Base-by-base conservation (phyloP, 2,797 vertebrate species). In the Furcifer pardalis region DNA sequence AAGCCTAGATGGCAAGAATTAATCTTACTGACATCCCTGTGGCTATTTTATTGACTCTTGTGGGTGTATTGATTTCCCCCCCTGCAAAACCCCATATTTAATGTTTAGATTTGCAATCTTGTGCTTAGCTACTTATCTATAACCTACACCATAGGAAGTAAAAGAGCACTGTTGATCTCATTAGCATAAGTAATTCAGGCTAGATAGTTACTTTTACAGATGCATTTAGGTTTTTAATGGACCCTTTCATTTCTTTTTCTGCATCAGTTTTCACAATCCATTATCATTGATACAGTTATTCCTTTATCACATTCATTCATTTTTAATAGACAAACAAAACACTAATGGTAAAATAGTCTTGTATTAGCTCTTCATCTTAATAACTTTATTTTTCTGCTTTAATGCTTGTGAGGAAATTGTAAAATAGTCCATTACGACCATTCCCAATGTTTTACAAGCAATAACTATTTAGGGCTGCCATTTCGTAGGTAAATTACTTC, bases 381-480 rank as follows among this genome's bases (percentile, higher is more conserved):
- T 49, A 15, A 65, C n/a, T n/a, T 88, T 74, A 52, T 23, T 73
- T 42, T 23, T 9, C 19, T 2, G 17, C 46, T 84, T 0, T 19
- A 71, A 82, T 30, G 7, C 2, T 66, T 59, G 35, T 81, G 71
- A 82, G 69, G 13, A 1, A 13, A 5, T 75, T 37, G 35, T 65
- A 75, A 82, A 87, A 66, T 56, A 60, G 5, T 82, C 80, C 49
- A 2, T 83, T 85, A 62, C 15, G 84, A 44, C 2, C 2, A 49
- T 62, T 19, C 12, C 27, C 15, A 30, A 1, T 0, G 46, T 78
- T 89, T 9, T 68, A 77, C 35, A 84, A 74, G 13, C 5, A 75
- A 86, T 76, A 79, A 86, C 77, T 21, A 37, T 19, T 68, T 84
- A 59, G 35, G 82, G 59, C 60, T 72, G 66, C 12, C 4, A 52